Evolutionary conservation across 2,888 invertebrate genomes (phyloP).

Genomic region (Rotaria sp.): DNA sequence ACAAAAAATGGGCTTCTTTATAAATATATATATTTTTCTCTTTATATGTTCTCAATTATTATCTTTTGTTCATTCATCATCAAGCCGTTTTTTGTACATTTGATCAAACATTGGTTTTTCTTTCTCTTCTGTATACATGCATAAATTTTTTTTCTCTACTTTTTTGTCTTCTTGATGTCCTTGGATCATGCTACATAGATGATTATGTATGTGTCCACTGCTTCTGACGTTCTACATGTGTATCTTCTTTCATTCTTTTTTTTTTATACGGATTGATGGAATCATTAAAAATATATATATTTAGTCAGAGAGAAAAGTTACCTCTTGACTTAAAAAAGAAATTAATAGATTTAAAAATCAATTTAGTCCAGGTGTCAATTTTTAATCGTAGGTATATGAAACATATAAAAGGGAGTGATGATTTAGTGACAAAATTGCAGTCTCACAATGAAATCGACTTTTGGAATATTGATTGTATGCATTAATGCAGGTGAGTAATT

Average conservation of each 20-base stretch:
- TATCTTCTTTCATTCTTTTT: not conserved
- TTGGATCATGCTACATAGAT: not conserved
- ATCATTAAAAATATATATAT: conserved; percentile 1
- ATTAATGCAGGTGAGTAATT: not conserved
- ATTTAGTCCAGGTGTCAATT: not conserved
- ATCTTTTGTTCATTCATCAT: not conserved
- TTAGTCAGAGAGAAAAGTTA: not conserved
- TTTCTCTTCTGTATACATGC: not conserved
- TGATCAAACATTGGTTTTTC: not conserved
- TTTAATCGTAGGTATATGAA: not conserved
- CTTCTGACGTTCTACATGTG: not conserved
- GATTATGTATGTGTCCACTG: not conserved
- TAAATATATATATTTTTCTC: not conserved
- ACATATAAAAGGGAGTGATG: not conserved
- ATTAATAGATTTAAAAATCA: not conserved
- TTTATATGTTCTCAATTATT: not conserved
- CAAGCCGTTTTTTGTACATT: conserved; percentile 18
- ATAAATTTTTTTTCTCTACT: not conserved
- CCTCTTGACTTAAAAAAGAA: not conserved
- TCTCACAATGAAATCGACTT: not conserved
- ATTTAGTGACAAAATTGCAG: not conserved
- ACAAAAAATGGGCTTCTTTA: conserved; percentile 3
- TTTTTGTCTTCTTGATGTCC: not conserved
- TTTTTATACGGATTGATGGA: conserved; percentile 12
- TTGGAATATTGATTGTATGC: not conserved